Evolutionary conservation across 2,797 vertebrate species (phyloP), one percentile per base, ranked within the genome.

Genomic region (Setipinna tenuifilis): DNA sequence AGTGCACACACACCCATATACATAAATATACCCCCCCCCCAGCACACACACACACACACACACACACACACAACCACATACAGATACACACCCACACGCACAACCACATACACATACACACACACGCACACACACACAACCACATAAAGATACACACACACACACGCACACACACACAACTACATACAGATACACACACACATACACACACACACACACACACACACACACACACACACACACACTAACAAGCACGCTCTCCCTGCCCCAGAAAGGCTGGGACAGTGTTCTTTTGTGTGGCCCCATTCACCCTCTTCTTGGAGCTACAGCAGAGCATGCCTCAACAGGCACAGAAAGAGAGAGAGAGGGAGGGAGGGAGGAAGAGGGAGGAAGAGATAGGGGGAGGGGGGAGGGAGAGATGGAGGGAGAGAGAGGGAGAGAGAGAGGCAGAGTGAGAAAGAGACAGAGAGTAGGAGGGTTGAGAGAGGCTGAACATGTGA

Each of bases 261-360:
- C 92, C 90, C 86, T 87, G 88, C 91, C 84, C 91, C 90, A 91
- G 92, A 88, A 94, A 96, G 94, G 93, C 94, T 90, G 93, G 92
- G 97, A 98, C 97, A 97, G 95, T 96, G 96, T 95, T 96, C 93
- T 97, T 98, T 98, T 98, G 97, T 98, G 93, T 93, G 88, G 85
- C 88, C 89, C 86, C 88, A 89, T 91, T 89, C 89, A 89, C 88
- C 91, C 86, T 87, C 94, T 89, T 90, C 68, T 85, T 94, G 90
- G 92, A 94, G 94, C 71, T 78, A 31, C 71, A 78, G 50, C 9
- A 5, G 96, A 95, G 94, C 96, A 94, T 96, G 96, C 95, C 96
- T 97, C 94, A 91, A 96, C 96, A 96, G 93, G 95, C 95, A 94
- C 94, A 90, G 89, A 59, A 89, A 89, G 93, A 94, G 91, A 94